Conservation (phyloP, 2,113 vertebrate species). For the Planiliza haematocheilus region DNA sequence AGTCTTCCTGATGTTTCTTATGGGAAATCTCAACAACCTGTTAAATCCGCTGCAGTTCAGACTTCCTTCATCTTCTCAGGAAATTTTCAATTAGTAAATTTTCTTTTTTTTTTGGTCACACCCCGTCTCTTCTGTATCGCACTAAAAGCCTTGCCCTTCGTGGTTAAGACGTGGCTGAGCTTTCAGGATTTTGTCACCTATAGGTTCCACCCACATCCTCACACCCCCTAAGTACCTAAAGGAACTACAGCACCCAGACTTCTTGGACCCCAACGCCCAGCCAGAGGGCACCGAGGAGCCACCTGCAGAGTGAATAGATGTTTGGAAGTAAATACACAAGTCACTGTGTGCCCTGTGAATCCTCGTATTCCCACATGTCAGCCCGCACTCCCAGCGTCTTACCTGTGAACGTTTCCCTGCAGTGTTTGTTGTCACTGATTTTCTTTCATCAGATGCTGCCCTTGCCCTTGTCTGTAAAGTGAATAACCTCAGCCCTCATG, state of each 20-base stretch:
- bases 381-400: slow-evolving; percentile 17
- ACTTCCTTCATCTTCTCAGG: no score
- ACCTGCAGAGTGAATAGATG: slow-evolving; percentile 51
- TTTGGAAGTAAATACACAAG: slow-evolving; percentile 55
- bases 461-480: neutral
- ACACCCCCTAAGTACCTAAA: slow-evolving; percentile 96
- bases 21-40: neutral
- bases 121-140: neutral
- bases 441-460: neutral
- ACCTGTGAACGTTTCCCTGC: neutral
- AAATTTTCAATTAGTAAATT: no score
- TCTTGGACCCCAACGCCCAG: slow-evolving; percentile 93
- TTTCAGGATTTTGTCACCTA: slow-evolving; percentile 84
- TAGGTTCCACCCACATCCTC: slow-evolving; percentile 96
- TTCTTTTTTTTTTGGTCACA: neutral
- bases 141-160: no score
- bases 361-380: neutral
- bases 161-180: slow-evolving; percentile 16
- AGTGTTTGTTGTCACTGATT: slow-evolving; percentile 6
- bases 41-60: no score
- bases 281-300: slow-evolving; percentile 86
- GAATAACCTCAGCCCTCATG: neutral
- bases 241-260: slow-evolving; percentile 98
- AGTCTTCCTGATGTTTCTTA: neutral
- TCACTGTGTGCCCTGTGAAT: slow-evolving; percentile 10